Percentiles rank a stretch among this genome's conserved stretches.
These are phyloP conservation scores for Oryzias curvinotus DNA, from an alignment of 2,113 vertebrate genomes.

Conservation along the genomic window DNA sequence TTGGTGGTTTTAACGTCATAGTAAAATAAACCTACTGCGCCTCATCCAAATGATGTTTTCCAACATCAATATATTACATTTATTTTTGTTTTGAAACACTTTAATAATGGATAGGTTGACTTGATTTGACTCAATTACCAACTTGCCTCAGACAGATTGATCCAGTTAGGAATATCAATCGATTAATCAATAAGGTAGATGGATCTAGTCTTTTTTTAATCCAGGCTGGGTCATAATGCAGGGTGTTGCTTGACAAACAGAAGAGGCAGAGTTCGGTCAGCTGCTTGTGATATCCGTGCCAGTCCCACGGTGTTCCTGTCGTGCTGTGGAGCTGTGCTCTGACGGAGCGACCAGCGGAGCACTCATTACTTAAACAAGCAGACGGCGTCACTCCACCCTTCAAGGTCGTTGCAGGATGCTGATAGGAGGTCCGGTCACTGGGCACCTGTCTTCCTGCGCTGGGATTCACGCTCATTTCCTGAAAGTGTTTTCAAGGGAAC, in stretches of 20 bases:
- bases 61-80: no score
- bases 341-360: conserved; percentile 14
- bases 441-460: conserved; percentile 4
- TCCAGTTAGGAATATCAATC: conserved; percentile 17
- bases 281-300: conserved; percentile 21
- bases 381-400: conserved; percentile 21
- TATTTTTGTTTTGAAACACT: no score
- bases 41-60: no score
- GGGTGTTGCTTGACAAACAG: conserved; percentile 7
- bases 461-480: conserved; percentile 1
- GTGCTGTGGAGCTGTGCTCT: conserved; percentile 18
- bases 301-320: conserved; percentile 33
- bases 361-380: conserved; percentile 46
- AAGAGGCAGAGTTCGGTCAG: conserved; percentile 31
- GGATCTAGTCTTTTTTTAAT: conserved; percentile 20
- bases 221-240: conserved; percentile 41
- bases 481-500: neutral
- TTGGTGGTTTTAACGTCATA: no score
- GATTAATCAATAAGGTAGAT: conserved; percentile 20
- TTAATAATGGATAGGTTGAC: no score
- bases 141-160: conserved; percentile 8
- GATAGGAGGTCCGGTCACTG: conserved; percentile 10
- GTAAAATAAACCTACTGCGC: no score
- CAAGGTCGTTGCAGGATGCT: conserved; percentile 43
- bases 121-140: no score